Evolutionary conservation across 2,888 invertebrate species (phyloP).

Genomic region (Eutolmus rufibarbis): DNA sequence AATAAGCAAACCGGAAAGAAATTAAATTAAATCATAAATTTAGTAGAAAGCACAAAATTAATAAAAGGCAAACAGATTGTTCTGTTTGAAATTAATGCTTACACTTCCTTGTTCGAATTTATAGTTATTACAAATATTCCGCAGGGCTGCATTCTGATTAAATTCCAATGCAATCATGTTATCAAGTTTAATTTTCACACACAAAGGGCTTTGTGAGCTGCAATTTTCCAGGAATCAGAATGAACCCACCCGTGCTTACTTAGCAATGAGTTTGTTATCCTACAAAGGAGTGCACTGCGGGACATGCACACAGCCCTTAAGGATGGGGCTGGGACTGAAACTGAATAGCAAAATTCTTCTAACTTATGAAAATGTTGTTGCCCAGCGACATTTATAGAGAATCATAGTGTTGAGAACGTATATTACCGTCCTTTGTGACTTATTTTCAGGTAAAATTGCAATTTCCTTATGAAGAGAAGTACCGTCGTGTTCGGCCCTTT

Average conservation of each 20-base stretch:
- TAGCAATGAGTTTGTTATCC: background rate
- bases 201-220: background rate
- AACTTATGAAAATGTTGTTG: background rate
- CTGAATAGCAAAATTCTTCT: background rate
- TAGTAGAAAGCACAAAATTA: no score
- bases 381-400: background rate
- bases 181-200: background rate
- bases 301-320: background rate
- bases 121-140: background rate
- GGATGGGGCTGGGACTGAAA: background rate
- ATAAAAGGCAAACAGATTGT: no score
- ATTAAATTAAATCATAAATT: no score
- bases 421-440: background rate
- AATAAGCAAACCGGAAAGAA: no score
- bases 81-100: background rate
- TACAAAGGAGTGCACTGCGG: background rate
- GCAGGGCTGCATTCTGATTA: background rate
- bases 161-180: background rate
- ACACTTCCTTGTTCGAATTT: background rate
- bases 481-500: background rate
- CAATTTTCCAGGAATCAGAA: background rate
- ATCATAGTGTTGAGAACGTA: background rate
- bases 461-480: background rate
- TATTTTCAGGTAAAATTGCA: background rate
- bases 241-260: background rate